phyloP scores from a whole-genome alignment of 2,113 vertebrate genomes.

The Myxocyprinus asiaticus region DNA sequence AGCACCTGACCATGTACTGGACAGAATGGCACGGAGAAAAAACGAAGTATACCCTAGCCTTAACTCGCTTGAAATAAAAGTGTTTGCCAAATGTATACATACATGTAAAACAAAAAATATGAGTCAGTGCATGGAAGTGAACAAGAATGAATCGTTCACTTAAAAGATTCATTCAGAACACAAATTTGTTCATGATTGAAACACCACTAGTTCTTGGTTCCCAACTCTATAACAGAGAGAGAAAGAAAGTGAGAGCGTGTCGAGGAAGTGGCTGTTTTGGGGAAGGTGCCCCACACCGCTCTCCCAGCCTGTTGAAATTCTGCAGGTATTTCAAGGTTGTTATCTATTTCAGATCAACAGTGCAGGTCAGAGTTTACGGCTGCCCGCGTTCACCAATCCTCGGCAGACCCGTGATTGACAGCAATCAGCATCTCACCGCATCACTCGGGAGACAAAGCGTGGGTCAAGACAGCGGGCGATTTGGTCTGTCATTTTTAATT shows the following conservation, averaged over 20 bases:
- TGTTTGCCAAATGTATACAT: no score
- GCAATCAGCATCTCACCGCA: constrained; percentile 94
- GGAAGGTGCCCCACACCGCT: constrained; percentile 71
- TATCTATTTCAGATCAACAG: constrained; percentile 93
- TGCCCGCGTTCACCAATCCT: constrained; percentile 86
- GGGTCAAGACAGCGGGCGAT: constrained; percentile 92
- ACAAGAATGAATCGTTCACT: no score
- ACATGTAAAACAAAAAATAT: no score
- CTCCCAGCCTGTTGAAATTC: constrained; percentile 88
- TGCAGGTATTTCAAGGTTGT: constrained; percentile 96
- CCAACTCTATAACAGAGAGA: background rate
- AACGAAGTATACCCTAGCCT: no score
- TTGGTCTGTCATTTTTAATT: constrained; percentile 99
- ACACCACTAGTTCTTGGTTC: background rate
- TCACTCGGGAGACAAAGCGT: constrained; percentile 93
- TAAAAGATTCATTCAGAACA: no score
- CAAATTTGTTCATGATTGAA: no score
- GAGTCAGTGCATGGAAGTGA: no score
- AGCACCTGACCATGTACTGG: no score
- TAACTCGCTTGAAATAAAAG: no score
- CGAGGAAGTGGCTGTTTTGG: constrained; percentile 53
- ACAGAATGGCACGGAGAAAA: no score
- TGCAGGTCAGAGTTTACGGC: constrained; percentile 90
- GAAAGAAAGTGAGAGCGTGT: background rate
- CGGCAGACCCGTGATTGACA: constrained; percentile 95